phyloP scores from a whole-genome alignment of 2,797 vertebrate species.

The Onychomys leucogaster region DNA sequence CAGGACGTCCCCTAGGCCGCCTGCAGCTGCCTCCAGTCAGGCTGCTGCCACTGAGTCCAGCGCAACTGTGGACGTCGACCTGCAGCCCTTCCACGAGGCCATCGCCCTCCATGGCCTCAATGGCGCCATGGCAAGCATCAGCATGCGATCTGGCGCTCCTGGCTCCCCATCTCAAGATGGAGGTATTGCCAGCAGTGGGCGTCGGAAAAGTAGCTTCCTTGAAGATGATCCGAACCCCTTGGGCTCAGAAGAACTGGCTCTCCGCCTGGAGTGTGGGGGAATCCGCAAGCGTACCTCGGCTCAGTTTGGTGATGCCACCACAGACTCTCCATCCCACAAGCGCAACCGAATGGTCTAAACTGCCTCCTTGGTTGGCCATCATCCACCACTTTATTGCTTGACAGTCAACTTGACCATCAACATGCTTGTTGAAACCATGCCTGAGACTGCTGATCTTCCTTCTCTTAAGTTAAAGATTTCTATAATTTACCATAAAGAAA shows the following conservation, averaged over 20 bases:
- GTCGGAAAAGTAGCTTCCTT: constrained; percentile 94
- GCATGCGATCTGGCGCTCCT: constrained; percentile 94
- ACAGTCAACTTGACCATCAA: constrained; percentile 92
- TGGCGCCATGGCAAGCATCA: constrained; percentile 96
- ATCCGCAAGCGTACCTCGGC: constrained; percentile 96
- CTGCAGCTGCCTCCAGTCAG: background rate
- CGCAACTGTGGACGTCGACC: constrained; percentile 58
- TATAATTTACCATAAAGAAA: constrained; percentile 60
- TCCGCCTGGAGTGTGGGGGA: constrained; percentile 94
- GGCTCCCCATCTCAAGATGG: constrained; percentile 95
- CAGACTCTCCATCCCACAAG: constrained; percentile 97
- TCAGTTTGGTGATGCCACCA: constrained; percentile 95
- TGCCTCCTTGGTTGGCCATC: constrained; percentile 81
- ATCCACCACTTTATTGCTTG: constrained; percentile 89
- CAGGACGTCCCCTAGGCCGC: constrained; percentile 11
- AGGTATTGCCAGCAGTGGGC: constrained; percentile 91
- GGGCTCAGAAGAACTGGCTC: constrained; percentile 97
- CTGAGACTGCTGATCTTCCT: background rate
- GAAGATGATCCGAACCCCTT: constrained; percentile 97
- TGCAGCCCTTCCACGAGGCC: constrained; percentile 80
- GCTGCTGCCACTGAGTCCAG: background rate
- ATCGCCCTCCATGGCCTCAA: constrained; percentile 90
- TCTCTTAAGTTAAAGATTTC: constrained; percentile 67
- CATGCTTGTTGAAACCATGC: constrained; percentile 87
- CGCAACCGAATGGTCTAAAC: constrained; percentile 98